These are phyloP conservation scores for Drosophila subsilvestris DNA, from an alignment of 2,888 invertebrate genomes.

Conservation along the genomic window DNA sequence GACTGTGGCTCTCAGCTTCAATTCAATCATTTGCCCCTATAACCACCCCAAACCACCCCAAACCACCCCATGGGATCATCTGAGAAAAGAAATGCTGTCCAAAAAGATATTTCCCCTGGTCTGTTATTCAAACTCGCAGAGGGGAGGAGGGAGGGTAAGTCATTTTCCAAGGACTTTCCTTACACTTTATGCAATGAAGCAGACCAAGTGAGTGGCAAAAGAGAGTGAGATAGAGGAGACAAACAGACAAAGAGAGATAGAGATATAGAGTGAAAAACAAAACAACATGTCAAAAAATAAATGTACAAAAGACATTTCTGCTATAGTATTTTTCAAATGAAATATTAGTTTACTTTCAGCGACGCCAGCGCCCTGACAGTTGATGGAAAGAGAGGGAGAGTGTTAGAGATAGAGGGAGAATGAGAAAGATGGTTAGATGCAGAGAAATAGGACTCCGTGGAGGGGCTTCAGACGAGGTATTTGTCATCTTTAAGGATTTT, in stretches of 20 bases:
- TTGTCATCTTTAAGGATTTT: slow-evolving; percentile 79
- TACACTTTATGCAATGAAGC: slow-evolving; percentile 64
- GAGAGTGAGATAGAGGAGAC: not conserved
- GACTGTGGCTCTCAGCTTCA: slow-evolving; percentile 22
- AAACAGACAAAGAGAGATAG: not conserved
- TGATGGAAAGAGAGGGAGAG: slow-evolving; percentile 17
- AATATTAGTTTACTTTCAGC: slow-evolving; percentile 78
- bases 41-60: not conserved
- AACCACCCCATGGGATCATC: slow-evolving; percentile 28
- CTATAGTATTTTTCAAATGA: slow-evolving; percentile 74
- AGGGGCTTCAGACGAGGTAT: slow-evolving; percentile 49
- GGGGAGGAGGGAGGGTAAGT: slow-evolving; percentile 56
- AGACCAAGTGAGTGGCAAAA: slow-evolving; percentile 5
- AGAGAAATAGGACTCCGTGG: not conserved
- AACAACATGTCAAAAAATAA: slow-evolving; percentile 78
- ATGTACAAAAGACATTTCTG: slow-evolving; percentile 78
- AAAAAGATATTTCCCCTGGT: slow-evolving; percentile 53
- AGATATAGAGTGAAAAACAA: slow-evolving; percentile 64
- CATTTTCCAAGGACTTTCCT: slow-evolving; percentile 66
- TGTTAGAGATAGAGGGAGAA: not conserved
- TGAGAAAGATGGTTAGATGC: not conserved
- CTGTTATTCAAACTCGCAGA: slow-evolving; percentile 70
- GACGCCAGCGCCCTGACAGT: slow-evolving; percentile 69
- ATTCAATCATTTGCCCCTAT: slow-evolving; percentile 5
- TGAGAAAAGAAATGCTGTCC: slow-evolving; percentile 53